These are phyloP conservation scores for Agelastica alni DNA, from an alignment of 2,888 invertebrate genomes.

Conservation along the genomic window DNA sequence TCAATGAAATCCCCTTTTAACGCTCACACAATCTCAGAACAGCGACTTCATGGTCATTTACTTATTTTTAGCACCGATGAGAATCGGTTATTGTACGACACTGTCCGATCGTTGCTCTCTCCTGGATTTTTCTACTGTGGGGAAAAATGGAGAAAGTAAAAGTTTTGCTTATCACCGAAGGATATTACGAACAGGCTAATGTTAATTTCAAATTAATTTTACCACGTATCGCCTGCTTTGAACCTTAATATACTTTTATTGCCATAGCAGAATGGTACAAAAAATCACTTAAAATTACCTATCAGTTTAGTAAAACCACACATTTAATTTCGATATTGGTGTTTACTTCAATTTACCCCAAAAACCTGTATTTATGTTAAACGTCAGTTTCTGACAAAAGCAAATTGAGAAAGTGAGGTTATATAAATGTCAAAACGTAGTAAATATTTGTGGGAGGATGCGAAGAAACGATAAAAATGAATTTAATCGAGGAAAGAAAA, in stretches of 20 bases:
- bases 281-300: too few relatives aligned
- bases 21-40: slow-evolving; percentile 12
- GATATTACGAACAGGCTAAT: too few relatives aligned
- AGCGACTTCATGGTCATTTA: slow-evolving; percentile 24
- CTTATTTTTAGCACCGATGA: slow-evolving; percentile 27
- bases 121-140: neutral
- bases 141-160: slow-evolving; percentile 6
- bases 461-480: slow-evolving; percentile 36
- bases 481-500: slow-evolving; percentile 58
- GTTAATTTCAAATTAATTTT: too few relatives aligned
- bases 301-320: too few relatives aligned
- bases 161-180: too few relatives aligned
- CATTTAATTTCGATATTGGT: too few relatives aligned
- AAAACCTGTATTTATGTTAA: too few relatives aligned
- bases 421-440: slow-evolving; percentile 13
- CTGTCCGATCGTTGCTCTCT: slow-evolving; percentile 16
- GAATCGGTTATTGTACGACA: slow-evolving; percentile 19
- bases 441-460: slow-evolving; percentile 17
- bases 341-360: too few relatives aligned
- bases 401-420: slow-evolving; percentile 8
- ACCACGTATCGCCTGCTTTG: too few relatives aligned
- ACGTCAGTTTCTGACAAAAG: too few relatives aligned
- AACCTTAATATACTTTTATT: too few relatives aligned
- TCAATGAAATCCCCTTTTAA: slow-evolving; percentile 21
- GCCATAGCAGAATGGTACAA: too few relatives aligned